Conservation (phyloP, 1,140 invertebrate species). For the Probaryconus sp. region DNA sequence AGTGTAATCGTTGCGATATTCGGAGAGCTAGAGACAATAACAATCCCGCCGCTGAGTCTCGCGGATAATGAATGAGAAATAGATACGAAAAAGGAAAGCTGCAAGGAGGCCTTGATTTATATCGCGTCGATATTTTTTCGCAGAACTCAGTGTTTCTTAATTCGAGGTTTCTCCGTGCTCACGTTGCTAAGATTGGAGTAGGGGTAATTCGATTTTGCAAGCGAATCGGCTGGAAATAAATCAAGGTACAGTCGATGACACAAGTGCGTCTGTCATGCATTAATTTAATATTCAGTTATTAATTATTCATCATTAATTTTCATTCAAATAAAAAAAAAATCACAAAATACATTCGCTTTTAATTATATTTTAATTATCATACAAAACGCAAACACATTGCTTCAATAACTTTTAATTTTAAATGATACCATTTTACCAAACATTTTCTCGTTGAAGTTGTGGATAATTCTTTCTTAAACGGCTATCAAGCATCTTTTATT, state of each 20-base stretch:
- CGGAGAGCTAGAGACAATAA: constrained; percentile 53
- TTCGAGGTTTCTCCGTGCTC: constrained; percentile 72
- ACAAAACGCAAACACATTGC: too few relatives aligned
- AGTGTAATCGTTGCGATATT: constrained; percentile 61
- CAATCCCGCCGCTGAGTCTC: constrained; percentile 58
- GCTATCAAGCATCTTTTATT: background rate
- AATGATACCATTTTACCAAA: too few relatives aligned
- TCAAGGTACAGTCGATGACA: constrained; percentile 71
- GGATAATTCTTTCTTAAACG: constrained; percentile 9
- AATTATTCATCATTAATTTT: constrained; percentile 16
- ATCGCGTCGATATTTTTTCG: constrained; percentile 76
- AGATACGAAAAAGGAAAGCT: constrained; percentile 68
- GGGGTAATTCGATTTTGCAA: constrained; percentile 74
- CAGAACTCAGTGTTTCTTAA: constrained; percentile 77
- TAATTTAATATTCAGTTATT: constrained; percentile 12
- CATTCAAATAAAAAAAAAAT: too few relatives aligned
- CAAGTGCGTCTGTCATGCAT: constrained; percentile 64
- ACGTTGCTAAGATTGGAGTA: constrained; percentile 54
- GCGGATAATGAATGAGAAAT: constrained; percentile 63
- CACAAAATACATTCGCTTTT: too few relatives aligned
- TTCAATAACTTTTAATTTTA: too few relatives aligned
- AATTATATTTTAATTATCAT: too few relatives aligned
- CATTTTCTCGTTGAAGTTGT: background rate
- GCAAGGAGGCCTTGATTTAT: constrained; percentile 74
- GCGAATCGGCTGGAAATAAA: constrained; percentile 75